phyloP scores from a whole-genome alignment of 1,140 invertebrate genomes.

The Piezodorus guildinii region DNA sequence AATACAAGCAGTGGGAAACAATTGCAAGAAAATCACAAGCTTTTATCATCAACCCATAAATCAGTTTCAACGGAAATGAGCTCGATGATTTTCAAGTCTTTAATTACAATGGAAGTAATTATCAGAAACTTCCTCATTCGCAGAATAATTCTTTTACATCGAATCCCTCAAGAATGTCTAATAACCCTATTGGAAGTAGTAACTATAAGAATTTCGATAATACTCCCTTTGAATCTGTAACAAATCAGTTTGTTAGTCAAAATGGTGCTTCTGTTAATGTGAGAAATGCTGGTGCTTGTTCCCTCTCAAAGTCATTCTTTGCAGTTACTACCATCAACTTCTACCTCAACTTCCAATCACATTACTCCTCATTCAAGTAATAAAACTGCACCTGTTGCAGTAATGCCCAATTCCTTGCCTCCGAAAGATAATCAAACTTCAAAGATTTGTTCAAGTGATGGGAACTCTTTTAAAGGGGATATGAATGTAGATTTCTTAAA shows the following conservation, averaged over 20 bases:
- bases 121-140: neutral
- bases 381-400: too few species aligned
- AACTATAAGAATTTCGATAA: neutral
- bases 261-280: neutral
- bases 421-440: too few species aligned
- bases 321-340: too few species aligned
- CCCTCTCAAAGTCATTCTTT: neutral
- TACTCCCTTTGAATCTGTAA: neutral
- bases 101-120: neutral
- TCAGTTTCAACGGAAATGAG: neutral
- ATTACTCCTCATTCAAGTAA: too few species aligned
- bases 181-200: neutral
- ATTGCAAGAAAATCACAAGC: neutral
- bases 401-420: too few species aligned
- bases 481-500: neutral
- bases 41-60: neutral
- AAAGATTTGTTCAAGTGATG: neutral
- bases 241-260: neutral
- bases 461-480: neutral
- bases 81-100: neutral
- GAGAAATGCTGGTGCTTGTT: neutral
- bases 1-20: neutral
- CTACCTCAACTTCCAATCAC: too few species aligned
- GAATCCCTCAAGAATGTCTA: neutral
- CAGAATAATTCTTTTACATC: neutral